Conservation (phyloP, 2,888 invertebrate genomes). For the Monoplex corrugatus region DNA sequence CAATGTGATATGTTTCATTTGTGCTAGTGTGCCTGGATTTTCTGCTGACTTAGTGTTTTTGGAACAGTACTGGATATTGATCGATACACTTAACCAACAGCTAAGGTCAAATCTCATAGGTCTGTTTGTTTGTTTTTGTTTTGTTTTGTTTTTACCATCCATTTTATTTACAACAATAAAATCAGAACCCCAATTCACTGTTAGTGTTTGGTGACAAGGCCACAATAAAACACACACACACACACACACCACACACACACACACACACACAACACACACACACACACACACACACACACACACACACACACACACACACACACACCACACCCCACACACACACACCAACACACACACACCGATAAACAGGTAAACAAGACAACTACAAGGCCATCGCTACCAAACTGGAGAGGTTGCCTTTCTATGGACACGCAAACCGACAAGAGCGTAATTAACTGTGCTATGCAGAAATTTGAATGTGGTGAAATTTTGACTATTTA, state of each 20-base stretch:
- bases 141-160: not conserved
- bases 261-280: not conserved
- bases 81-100: not conserved
- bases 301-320: not conserved
- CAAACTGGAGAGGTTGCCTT: not conserved
- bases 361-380: no score
- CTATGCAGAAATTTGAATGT: no score
- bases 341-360: not conserved
- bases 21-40: not conserved
- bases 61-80: not conserved
- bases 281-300: conserved; percentile 12
- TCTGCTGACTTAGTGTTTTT: not conserved
- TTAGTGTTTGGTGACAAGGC: not conserved
- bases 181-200: not conserved
- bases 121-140: not conserved
- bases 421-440: no score
- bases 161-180: not conserved
- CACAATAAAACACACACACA: not conserved
- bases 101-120: not conserved
- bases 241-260: conserved; percentile 2
- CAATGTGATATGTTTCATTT: not conserved
- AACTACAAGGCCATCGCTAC: not conserved
- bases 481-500: no score
- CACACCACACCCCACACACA: not conserved
- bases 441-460: no score